Evolutionary conservation across 2,888 invertebrate species (phyloP).

Genomic region (Alloscopus bannaensis): DNA sequence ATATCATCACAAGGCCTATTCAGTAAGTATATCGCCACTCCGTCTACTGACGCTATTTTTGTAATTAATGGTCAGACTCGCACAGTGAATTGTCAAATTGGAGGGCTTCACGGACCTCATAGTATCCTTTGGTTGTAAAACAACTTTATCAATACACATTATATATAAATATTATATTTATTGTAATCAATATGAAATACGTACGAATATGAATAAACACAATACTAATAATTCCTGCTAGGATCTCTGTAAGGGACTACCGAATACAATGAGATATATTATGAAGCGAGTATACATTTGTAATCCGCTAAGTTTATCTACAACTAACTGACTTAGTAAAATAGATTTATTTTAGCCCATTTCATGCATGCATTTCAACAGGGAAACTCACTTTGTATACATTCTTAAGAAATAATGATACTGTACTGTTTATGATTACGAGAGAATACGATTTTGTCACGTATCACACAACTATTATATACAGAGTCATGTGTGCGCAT

Average conservation of each 20-base stretch:
- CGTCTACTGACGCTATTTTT: conserved; percentile 83
- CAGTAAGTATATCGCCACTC: conserved; percentile 84
- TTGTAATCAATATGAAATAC: no score
- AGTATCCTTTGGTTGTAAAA: conserved; percentile 65
- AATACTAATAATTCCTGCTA: no score
- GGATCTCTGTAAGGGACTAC: no score
- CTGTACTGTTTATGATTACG: conserved; percentile 3
- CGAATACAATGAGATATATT: no score
- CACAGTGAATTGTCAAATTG: conserved; percentile 86
- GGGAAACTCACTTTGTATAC: conserved; percentile 49
- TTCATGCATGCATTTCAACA: conserved; percentile 16
- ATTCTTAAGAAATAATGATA: conserved; percentile 31
- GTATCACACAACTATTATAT: conserved; percentile 35
- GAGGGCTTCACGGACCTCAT: conserved; percentile 77
- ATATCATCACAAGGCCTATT: conserved; percentile 83
- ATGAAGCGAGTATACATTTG: no score
- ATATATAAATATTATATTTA: conserved; percentile 17
- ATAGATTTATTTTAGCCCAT: conserved; percentile 51
- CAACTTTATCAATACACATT: conserved; percentile 1
- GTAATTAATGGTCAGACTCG: conserved; percentile 84
- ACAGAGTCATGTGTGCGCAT: conserved; percentile 11
- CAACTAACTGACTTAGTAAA: conserved; percentile 11
- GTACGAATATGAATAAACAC: not conserved
- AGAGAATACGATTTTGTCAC: conserved; percentile 40
- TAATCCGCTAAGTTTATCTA: conserved; percentile 21